Evolutionary conservation across 2,113 vertebrate species (phyloP).

Genomic region (Bothrops jararaca): DNA sequence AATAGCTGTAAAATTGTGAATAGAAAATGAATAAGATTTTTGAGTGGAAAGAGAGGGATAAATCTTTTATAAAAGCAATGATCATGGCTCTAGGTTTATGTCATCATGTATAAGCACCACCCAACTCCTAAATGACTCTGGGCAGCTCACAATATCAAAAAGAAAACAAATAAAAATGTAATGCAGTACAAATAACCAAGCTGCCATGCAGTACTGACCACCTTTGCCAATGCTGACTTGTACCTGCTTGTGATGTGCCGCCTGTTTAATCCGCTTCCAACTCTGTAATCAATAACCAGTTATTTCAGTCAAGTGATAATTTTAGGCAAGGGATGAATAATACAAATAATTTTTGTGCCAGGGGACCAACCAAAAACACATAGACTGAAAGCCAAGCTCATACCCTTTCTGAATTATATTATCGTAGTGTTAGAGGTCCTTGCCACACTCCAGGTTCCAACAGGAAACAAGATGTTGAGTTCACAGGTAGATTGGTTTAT

Average conservation of each 20-base stretch:
- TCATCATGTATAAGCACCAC: not conserved
- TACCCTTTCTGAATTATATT: not conserved
- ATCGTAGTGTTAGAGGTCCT: not conserved
- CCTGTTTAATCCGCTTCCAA: not conserved
- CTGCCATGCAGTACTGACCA: not conserved
- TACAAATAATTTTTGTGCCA: not conserved
- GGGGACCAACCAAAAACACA: not conserved
- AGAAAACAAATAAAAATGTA: not conserved
- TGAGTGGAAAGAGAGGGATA: not conserved
- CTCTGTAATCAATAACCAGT: not conserved
- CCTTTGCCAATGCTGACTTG: not conserved
- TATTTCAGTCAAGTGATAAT: not conserved
- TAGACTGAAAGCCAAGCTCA: not conserved
- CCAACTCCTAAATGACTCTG: not conserved
- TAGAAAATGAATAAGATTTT: not conserved
- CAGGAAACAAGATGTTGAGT: no score
- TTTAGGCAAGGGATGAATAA: not conserved
- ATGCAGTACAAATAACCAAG: not conserved
- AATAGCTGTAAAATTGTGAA: slow-evolving; percentile 4
- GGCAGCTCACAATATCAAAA: not conserved
- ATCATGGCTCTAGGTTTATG: not conserved
- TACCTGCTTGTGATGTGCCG: not conserved
- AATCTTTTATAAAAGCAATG: not conserved
- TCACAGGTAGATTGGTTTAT: no score
- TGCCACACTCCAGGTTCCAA: no score